Evolutionary conservation across 2,888 invertebrate species (phyloP).

Genomic region (Autographa gamma): DNA sequence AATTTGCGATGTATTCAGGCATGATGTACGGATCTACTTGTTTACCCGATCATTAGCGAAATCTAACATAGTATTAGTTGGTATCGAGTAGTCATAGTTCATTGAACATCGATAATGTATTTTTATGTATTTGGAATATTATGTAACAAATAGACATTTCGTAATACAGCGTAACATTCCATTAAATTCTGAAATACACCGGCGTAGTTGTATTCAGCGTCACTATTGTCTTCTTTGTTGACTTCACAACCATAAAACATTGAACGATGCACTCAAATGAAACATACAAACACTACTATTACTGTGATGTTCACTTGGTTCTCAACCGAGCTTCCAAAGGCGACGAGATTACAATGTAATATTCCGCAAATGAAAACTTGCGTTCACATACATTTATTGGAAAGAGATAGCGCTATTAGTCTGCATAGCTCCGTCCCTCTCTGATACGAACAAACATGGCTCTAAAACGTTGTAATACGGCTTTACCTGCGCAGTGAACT

Average conservation of each 20-base stretch:
- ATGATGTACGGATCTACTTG: conserved; percentile 13
- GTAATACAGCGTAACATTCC: not conserved
- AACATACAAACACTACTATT: conserved; percentile 22
- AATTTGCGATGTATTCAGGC: conserved; percentile 36
- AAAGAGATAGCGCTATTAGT: not conserved
- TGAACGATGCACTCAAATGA: conserved; percentile 31
- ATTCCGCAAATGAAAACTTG: conserved; percentile 46
- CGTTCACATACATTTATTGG: conserved; percentile 13
- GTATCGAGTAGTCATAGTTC: not conserved
- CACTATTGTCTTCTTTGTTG: conserved; percentile 19
- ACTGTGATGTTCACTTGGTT: conserved; percentile 38
- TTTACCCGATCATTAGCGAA: conserved; percentile 23
- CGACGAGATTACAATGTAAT: conserved; percentile 49
- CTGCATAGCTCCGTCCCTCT: not conserved
- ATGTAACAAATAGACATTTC: not conserved
- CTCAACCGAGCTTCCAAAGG: conserved; percentile 30
- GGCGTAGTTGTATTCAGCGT: not conserved
- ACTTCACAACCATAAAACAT: conserved; percentile 35
- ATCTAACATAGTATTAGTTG: conserved; percentile 8
- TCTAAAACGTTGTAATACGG: not conserved
- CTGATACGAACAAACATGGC: not conserved
- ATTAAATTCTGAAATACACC: not conserved
- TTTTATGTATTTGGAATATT: too few species aligned
- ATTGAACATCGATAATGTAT: too few species aligned
- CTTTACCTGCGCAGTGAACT: conserved; percentile 26